Base-by-base conservation (phyloP, 1,140 invertebrate species). In the Drosophila paulistorum region DNA sequence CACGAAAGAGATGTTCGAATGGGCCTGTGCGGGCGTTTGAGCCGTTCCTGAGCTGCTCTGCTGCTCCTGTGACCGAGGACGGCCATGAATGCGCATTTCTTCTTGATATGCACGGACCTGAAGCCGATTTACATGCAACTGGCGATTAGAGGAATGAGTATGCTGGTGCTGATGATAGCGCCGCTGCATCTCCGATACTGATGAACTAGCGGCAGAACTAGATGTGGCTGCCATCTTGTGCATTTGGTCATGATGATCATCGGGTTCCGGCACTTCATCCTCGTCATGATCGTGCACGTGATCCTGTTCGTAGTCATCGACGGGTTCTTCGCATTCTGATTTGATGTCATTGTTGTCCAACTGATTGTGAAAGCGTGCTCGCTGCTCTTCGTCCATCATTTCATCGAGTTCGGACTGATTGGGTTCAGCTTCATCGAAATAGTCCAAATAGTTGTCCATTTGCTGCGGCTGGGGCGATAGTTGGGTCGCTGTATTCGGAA, bases 291-390 rank as follows among this genome's bases (percentile, higher is more conserved):
- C 55, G n/a, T 75, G 79, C 11, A 51, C 17, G 1, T 60, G 10
- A 30, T 80, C 77, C 2, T 45, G 74, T 7, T 85, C 85, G 33
- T 76, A 89, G 1, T 91, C 90, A 65, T 91, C 90, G 6, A 59
- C 73, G 7, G 81, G 78, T 30, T 91, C 90, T 57, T 91, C 90
- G 48, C 90, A 91, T 63, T 91, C 90, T 0, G 90, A 91, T 60
- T 91, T 91, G 7, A 91, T 91, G 62, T 91, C 90, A 54, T 90
- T 90, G 71, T 79, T 79, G 13, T 86, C 79, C 14, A 91, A n/a
- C 17, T 79, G 79, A 54, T 42, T 79, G 59, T 84, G 84, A 23
- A 74, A 80, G 33, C 77, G 67, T 37, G 61, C 20, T 35, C 71
- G 55, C 42, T 87, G 70, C 51, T 90, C 87, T 13, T 87, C 87